These are phyloP conservation scores for cattle (Bos taurus) DNA, from an alignment of 2,113 vertebrate species.

Conservation along the genomic window DNA sequence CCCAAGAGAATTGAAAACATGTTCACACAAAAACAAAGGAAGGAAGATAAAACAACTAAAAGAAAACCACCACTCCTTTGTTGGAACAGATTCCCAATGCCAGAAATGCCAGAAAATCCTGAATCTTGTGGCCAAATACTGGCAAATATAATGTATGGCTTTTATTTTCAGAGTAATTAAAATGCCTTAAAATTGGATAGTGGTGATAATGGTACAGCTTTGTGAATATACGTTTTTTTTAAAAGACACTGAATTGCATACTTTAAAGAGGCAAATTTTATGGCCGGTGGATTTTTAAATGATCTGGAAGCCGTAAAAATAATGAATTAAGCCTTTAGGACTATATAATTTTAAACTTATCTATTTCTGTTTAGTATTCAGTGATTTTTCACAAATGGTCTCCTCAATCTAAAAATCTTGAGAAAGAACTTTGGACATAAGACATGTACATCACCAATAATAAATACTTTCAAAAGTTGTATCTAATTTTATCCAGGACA, in stretches of 20 bases:
- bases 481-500: neutral
- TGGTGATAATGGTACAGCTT: neutral
- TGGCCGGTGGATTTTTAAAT: neutral
- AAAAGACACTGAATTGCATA: neutral
- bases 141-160: neutral
- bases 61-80: neutral
- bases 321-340: neutral
- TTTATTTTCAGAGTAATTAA: neutral
- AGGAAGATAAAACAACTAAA: neutral
- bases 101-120: neutral
- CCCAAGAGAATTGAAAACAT: neutral
- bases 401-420: neutral
- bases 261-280: neutral
- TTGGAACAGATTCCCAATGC: neutral
- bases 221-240: neutral
- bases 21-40: neutral
- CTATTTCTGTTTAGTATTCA: neutral
- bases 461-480: neutral
- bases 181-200: neutral
- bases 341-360: neutral
- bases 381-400: neutral
- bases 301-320: neutral
- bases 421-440: neutral
- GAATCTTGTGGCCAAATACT: neutral
- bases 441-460: neutral